phyloP scores from a whole-genome alignment of 2,113 vertebrate genomes.

The Ifrita kowaldi region DNA sequence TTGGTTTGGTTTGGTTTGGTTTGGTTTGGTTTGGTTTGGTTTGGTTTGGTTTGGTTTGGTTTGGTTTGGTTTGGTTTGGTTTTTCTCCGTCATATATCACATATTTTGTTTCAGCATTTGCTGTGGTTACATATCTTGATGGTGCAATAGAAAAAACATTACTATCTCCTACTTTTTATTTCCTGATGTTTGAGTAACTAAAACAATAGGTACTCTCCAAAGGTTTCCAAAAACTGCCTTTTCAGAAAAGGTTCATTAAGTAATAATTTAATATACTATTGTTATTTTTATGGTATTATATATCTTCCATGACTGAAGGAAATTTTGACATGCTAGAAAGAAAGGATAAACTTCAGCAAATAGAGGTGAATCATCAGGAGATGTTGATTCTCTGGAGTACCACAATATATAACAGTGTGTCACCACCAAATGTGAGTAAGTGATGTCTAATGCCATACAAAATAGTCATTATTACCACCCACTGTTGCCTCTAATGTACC shows the following conservation, averaged over 20 bases:
- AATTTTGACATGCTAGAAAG: neutral
- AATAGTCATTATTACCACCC: neutral
- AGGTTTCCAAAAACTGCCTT: neutral
- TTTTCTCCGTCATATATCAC: neutral
- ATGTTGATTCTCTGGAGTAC: neutral
- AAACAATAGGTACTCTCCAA: neutral
- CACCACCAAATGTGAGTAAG: neutral
- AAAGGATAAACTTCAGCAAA: neutral
- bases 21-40: neutral
- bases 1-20: neutral
- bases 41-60: neutral
- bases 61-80: neutral
- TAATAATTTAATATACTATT: neutral
- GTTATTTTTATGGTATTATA: neutral
- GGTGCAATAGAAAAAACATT: neutral
- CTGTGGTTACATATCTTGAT: neutral
- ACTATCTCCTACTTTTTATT: neutral
- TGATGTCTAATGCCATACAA: neutral
- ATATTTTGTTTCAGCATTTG: neutral
- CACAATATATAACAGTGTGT: neutral
- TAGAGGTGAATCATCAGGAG: neutral
- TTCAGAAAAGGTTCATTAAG: neutral
- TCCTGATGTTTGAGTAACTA: neutral
- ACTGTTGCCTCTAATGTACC: neutral
- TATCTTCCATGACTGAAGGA: neutral